Conservation (phyloP, 2,888 invertebrate genomes). For the Tipula lateralis region DNA sequence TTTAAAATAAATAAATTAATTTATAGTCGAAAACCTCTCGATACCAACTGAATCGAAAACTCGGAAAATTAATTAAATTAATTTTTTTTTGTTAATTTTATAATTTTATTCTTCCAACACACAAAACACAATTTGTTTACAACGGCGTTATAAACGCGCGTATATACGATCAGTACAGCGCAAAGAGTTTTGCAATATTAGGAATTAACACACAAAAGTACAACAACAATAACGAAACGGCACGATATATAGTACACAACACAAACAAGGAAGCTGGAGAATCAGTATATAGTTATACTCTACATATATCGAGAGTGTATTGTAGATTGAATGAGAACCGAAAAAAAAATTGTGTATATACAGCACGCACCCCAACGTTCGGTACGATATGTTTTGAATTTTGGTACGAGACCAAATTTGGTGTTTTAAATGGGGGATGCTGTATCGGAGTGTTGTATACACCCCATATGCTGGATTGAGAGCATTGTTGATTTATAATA, state of each 20-base stretch:
- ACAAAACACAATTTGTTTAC: neutral
- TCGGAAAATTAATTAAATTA: neutral
- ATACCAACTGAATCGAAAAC: neutral
- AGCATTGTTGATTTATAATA: neutral
- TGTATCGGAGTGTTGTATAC: too few species aligned
- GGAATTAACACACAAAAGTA: neutral
- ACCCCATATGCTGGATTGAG: neutral
- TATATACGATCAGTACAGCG: constrained; percentile 24
- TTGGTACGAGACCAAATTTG: neutral
- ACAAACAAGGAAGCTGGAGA: constrained; percentile 25
- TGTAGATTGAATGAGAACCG: neutral
- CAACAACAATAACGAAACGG: neutral
- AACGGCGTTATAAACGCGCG: neutral
- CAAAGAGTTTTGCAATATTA: constrained; percentile 26
- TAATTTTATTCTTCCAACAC: neutral
- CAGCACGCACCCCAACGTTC: neutral
- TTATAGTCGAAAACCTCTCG: neutral
- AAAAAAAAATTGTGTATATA: neutral
- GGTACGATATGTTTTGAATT: neutral
- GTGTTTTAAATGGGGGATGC: neutral
- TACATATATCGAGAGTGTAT: neutral
- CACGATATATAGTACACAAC: too few species aligned
- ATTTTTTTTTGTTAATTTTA: neutral
- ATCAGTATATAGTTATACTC: neutral
- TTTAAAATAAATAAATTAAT: constrained; percentile 1